Base-by-base conservation (phyloP, 1,140 invertebrate species). In the Neodiprion virginianus region DNA sequence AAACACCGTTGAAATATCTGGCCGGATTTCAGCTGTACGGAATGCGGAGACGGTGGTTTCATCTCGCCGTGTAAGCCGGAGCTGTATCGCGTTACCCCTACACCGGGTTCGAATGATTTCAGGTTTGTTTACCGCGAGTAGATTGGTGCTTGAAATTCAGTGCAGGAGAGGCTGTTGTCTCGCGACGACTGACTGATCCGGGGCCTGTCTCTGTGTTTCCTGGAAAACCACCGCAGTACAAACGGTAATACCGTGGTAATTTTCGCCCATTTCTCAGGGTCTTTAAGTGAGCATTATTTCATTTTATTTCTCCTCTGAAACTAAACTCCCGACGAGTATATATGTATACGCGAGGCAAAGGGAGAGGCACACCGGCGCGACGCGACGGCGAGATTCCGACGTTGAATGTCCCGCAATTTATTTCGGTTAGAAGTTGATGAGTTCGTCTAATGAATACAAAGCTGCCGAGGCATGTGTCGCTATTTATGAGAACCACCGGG, bases 371-470 rank as follows among this genome's bases (percentile, higher is more conserved):
- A 61, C 7, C 53, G 53, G 1, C 50, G 50, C 10, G 17, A 40
- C 28, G 28, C 28, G 28, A 40, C 28, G 28, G 28, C 28, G n/a
- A 40, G 28, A 40, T 5, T 40, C 28, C 28, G 53, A 14, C 53
- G 53, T 61, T 61, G 53, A 61, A 61, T 61, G 53, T 17, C 74
- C 65, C 67, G 77, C 76, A 81, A 82, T 83, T 83, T 82, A 80
- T 83, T 81, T 80, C 71, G 76, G 76, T 82, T 83, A 82, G 76
- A 79, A 78, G 79, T 79, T 79, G 81, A 80, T 78, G 72, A 81
- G 80, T 76, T 74, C 75, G 73, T 75, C 72, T 83, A 83, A 83
- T 81, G 81, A 83, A 83, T 82, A 83, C 80, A 79, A 82, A 83
- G 79, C 71, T 81, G 73, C 74, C 48, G 65, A 53, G 67, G 48